phyloP scores from a whole-genome alignment of 2,888 invertebrate species.

The Harmothoe impar region DNA sequence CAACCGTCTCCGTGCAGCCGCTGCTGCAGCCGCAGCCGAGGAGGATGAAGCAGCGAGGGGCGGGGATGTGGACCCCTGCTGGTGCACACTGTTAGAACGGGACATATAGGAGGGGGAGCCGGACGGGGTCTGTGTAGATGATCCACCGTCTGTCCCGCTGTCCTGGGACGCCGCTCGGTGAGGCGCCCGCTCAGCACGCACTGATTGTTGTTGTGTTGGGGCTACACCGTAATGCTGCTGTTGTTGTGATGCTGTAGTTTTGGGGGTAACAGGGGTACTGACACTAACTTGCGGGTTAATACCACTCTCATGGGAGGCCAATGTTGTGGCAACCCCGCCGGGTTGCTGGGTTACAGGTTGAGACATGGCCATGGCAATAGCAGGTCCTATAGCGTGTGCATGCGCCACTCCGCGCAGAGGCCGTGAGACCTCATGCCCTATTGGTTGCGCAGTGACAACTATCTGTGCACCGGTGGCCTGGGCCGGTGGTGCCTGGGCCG shows the following conservation, averaged over 20 bases:
- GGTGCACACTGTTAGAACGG: not conserved
- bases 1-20: conserved; percentile 45
- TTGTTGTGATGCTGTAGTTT: not conserved
- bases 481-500: not conserved
- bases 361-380: conserved; percentile 21
- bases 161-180: not conserved
- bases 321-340: not conserved
- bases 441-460: conserved; percentile 65
- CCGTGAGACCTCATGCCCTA: conserved; percentile 62
- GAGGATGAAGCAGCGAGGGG: not conserved
- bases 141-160: conserved; percentile 34
- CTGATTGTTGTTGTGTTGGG: not conserved
- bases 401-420: conserved; percentile 54
- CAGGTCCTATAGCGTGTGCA: conserved; percentile 56
- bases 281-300: conserved; percentile 28
- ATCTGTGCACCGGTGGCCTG: conserved; percentile 63
- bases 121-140: conserved; percentile 31
- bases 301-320: conserved; percentile 49
- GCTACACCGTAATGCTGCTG: conserved; percentile 49
- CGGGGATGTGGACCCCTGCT: not conserved
- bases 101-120: conserved; percentile 29
- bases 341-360: not conserved
- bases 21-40: conserved; percentile 19
- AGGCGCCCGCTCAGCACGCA: not conserved
- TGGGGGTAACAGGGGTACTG: not conserved